A percentile compares a stretch with the other conserved stretches of the same genome.
Conservation (phyloP, 2,888 invertebrate genomes). For the Gasteruption jaculator region DNA sequence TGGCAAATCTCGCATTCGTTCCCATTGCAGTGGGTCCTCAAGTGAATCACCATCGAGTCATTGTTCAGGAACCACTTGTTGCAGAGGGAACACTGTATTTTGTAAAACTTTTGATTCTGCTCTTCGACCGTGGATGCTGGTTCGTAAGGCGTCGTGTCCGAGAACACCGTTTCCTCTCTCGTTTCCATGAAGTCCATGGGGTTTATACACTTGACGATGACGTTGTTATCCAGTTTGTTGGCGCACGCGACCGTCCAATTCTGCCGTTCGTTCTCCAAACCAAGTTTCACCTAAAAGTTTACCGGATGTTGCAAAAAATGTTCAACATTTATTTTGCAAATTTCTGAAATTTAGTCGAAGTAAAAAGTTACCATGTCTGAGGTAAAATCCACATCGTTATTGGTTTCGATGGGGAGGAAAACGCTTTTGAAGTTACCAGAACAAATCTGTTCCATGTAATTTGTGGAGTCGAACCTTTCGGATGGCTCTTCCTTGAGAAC, state of each 20-base stretch:
- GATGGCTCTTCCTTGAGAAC: slow-evolving; percentile 45
- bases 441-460: slow-evolving; percentile 49
- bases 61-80: slow-evolving; percentile 49
- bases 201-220: slow-evolving; percentile 3
- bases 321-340: slow-evolving; percentile 19
- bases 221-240: slow-evolving; percentile 6
- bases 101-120: slow-evolving; percentile 43
- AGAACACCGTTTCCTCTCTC: too few relatives aligned
- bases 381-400: slow-evolving; percentile 44
- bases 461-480: slow-evolving; percentile 40
- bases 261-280: background rate
- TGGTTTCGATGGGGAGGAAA: slow-evolving; percentile 45
- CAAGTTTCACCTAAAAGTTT: too few relatives aligned
- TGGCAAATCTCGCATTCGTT: slow-evolving; percentile 44
- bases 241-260: background rate
- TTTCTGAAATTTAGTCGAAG: slow-evolving; percentile 7
- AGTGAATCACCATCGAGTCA: slow-evolving; percentile 46
- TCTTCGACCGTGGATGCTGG: too few relatives aligned
- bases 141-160: too few relatives aligned
- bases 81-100: slow-evolving; percentile 45
- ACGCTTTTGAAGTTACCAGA: slow-evolving; percentile 45
- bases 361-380: slow-evolving; percentile 46
- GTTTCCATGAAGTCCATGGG: background rate
- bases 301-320: too few relatives aligned
- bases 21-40: slow-evolving; percentile 40